Base-by-base conservation (phyloP, 2,113 vertebrate genomes). In the Carollia perspicillata region DNA sequence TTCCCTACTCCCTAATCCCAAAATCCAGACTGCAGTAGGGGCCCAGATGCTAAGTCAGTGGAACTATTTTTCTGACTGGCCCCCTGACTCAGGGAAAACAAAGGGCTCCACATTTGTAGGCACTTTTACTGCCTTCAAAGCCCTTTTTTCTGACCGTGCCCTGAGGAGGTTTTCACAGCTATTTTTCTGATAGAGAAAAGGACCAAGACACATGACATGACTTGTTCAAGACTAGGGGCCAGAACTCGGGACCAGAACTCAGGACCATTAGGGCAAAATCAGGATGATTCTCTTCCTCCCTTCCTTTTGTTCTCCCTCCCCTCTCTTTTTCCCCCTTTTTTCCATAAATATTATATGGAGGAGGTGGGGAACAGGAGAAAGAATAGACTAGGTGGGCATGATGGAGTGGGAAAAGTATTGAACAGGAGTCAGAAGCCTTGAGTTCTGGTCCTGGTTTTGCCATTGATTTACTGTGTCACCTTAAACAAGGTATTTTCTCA, bases 11-110 rank as follows among this genome's bases (percentile, higher is more conserved):
- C 35, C 47, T 20, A 0, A 3, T 47, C 81, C 55, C 26, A 22
- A 4, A 5, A 7, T 40, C 26, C 8, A 4, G 0, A 2, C 17
- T 37, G 37, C 5, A 1, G 2, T 9, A 22, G n/a, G 44, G 65
- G 49, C 33, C 55, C n/a, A 1, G 22, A 23, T 20, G 30, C 44
- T n/a, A 28, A 42, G 14, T 58, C 69, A 37, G 0, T 2, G 33
- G 17, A 35, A n/a, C 22, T 17, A 33, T 28, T 80, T 65, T 78
- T 79, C 87, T 49, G 23, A 80, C n/a, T 5, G 55, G n/a, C 7
- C 9, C 4, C 35, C 2, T 20, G 55, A 44, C 26, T 63, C 28
- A 66, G 37, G 71, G 4, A 30, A 74, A 33, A 33, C 84, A 85
- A 63, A n/a, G 55, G 23, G 22, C 26, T 10, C 40, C 49, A 23